phyloP scores from a whole-genome alignment of 2,113 vertebrate genomes.

The Acanthisitta chloris region DNA sequence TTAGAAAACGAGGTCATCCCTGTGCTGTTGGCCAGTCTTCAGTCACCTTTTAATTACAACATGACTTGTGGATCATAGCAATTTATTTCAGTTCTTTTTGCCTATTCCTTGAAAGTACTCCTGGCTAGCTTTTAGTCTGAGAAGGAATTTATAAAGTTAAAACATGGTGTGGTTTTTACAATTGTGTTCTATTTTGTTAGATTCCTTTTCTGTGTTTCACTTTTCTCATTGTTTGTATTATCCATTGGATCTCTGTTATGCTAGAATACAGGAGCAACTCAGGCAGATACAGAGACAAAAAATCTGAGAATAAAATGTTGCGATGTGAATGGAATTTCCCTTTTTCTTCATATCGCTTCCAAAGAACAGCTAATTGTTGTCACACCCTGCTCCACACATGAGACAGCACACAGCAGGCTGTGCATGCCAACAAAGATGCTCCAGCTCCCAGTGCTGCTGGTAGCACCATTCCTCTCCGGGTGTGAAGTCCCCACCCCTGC shows the following conservation, averaged over 20 bases:
- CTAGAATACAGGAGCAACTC: not conserved
- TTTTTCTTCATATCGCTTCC: not conserved
- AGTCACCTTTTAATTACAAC: not conserved
- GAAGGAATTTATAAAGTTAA: not conserved
- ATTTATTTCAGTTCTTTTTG: not conserved
- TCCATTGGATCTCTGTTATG: not conserved
- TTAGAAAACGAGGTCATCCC: not conserved
- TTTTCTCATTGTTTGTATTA: not conserved
- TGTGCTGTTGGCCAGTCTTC: not conserved
- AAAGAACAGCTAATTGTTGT: not conserved
- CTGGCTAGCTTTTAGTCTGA: not conserved
- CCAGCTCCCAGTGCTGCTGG: not conserved
- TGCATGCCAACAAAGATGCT: rapidly evolving
- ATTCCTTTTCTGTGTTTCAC: not conserved
- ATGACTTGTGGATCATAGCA: not conserved
- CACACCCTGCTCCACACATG: not conserved
- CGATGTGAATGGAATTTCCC: not conserved
- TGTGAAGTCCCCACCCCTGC: rapidly evolving
- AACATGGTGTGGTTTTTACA: not conserved
- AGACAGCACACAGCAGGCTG: not conserved
- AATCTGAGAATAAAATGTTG: not conserved
- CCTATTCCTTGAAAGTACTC: not conserved
- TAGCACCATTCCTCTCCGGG: not conserved
- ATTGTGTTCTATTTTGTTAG: not conserved
- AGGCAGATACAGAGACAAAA: not conserved